phyloP scores from a whole-genome alignment of 1,140 invertebrate genomes.

The Planococcus citri region DNA sequence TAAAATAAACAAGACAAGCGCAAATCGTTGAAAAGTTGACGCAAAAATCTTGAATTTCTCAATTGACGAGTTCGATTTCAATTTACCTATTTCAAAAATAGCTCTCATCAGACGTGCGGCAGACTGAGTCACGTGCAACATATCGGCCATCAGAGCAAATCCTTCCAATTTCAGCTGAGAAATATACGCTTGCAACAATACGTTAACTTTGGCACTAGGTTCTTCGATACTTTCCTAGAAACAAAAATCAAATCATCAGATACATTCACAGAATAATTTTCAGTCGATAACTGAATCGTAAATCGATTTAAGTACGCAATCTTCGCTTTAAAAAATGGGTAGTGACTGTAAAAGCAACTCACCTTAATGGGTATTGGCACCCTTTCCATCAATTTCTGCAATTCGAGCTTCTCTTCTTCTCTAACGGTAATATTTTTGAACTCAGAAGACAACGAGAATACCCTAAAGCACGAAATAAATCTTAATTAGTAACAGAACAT shows the following conservation, averaged over 20 bases:
- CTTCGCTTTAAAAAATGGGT: too few species aligned
- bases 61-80: too few species aligned
- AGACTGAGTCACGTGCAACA: conserved; percentile 98
- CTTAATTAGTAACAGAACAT: too few species aligned
- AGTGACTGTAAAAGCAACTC: conserved; percentile 39
- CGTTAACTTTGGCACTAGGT: conserved; percentile 50
- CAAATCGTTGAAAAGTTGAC: too few species aligned
- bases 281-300: too few species aligned
- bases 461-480: conserved; percentile 39
- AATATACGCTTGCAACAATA: conserved; percentile 93
- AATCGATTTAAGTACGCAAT: too few species aligned
- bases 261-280: not conserved
- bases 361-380: conserved; percentile 99
- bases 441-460: conserved; percentile 94
- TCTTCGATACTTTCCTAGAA: conserved; percentile 10
- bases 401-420: conserved; percentile 95
- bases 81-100: conserved; percentile 62
- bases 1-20: too few species aligned
- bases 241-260: not conserved
- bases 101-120: conserved; percentile 89
- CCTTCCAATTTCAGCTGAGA: conserved; percentile 97
- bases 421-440: conserved; percentile 87
- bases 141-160: conserved; percentile 96
- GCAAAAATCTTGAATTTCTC: not conserved
- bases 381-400: conserved; percentile 92